Percentiles rank a stretch among this genome's conserved stretches.
phyloP scores from a whole-genome alignment of 2,888 invertebrate species.

The Entomobrya multifasciata region DNA sequence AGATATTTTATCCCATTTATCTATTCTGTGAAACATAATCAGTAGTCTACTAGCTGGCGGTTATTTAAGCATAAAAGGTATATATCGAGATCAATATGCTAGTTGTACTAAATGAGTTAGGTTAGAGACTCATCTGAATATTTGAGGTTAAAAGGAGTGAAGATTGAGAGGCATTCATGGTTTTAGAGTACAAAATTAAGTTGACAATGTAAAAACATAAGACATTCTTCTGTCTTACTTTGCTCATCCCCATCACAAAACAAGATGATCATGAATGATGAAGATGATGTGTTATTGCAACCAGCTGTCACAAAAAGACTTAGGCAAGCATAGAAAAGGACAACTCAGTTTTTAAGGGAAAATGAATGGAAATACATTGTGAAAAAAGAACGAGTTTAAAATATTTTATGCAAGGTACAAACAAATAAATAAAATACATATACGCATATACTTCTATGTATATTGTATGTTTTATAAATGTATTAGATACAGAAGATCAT shows the following conservation, averaged over 20 bases:
- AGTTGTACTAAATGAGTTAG: conserved; percentile 47
- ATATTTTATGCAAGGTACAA: conserved; percentile 24
- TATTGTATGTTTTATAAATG: neutral
- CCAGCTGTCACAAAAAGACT: conserved; percentile 68
- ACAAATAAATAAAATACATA: neutral
- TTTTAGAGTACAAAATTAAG: neutral
- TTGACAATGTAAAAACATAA: conserved; percentile 55
- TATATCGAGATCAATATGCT: conserved; percentile 64
- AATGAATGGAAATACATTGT: conserved; percentile 32
- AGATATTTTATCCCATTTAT: neutral
- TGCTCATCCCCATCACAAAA: conserved; percentile 1
- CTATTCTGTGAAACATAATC: no score
- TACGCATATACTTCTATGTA: neutral
- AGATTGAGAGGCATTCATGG: neutral
- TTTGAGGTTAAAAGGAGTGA: neutral
- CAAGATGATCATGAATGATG: conserved; percentile 46
- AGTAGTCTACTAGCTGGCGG: neutral
- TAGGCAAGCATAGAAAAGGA: neutral
- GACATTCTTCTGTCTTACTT: conserved; percentile 35
- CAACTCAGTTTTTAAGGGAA: neutral
- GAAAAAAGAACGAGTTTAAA: conserved; percentile 47
- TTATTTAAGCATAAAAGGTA: neutral
- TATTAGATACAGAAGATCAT: neutral
- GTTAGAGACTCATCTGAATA: neutral
- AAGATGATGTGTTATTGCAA: conserved; percentile 74